These are phyloP conservation scores for Okapia johnstoni DNA, from an alignment of 2,113 vertebrate species.

Conservation along the genomic window DNA sequence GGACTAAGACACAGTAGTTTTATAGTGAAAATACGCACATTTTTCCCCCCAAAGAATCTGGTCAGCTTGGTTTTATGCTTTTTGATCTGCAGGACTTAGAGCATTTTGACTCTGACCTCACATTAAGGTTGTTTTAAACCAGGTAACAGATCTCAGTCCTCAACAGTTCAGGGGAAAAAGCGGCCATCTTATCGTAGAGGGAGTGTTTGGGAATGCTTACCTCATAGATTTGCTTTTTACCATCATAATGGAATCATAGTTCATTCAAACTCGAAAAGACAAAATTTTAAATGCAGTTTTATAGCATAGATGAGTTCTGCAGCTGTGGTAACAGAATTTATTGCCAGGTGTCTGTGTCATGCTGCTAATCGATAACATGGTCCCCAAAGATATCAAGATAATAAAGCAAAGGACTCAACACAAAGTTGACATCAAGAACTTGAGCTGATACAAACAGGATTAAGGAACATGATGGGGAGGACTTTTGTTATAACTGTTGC, in stretches of 20 bases:
- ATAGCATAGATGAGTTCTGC: not conserved
- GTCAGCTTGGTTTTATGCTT: constrained; percentile 35
- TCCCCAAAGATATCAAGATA: not conserved
- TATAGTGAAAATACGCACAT: not conserved
- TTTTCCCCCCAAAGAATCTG: not conserved
- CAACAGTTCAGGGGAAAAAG: not conserved
- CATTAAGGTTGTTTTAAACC: not conserved
- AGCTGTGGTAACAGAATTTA: not conserved
- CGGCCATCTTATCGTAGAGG: not conserved
- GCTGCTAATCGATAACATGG: not conserved
- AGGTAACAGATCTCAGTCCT: not conserved
- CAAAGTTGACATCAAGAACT: not conserved
- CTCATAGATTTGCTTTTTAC: not conserved
- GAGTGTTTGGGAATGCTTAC: not conserved
- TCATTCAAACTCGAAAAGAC: constrained; percentile 11
- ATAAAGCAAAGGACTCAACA: not conserved
- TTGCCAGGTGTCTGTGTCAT: not conserved
- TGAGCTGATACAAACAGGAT: not conserved
- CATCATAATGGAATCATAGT: not conserved
- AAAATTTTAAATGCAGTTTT: not conserved
- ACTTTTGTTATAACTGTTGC: not conserved
- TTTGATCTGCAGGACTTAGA: not conserved
- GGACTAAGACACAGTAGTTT: not conserved
- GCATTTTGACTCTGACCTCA: not conserved
- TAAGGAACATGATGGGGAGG: not conserved